Conservation (phyloP, 2,113 vertebrate species). For the Alosa alosa region DNA sequence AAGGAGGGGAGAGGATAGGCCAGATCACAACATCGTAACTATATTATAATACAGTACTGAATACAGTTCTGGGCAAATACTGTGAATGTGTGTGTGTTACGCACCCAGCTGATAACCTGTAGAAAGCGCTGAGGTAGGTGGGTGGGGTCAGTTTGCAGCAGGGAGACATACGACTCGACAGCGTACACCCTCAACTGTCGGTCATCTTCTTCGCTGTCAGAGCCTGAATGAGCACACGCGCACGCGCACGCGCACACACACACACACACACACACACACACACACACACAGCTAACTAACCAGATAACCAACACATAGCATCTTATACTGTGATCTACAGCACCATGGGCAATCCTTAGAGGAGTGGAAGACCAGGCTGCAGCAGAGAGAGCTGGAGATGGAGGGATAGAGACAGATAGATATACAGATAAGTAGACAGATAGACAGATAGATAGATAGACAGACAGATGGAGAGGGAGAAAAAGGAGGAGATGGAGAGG, state of each 20-base stretch:
- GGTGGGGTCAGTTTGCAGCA: constrained; percentile 72
- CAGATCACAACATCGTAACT: too few relatives aligned
- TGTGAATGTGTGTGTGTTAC: constrained; percentile 44
- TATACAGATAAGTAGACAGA: too few relatives aligned
- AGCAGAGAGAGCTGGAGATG: background rate
- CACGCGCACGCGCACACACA: background rate
- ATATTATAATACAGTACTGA: too few relatives aligned
- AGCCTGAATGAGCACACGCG: constrained; percentile 58
- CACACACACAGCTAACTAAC: background rate
- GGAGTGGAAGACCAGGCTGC: too few relatives aligned
- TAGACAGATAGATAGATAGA: too few relatives aligned
- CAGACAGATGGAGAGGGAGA: background rate
- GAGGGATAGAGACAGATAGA: too few relatives aligned
- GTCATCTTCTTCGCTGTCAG: constrained; percentile 82
- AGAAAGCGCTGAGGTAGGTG: constrained; percentile 89
- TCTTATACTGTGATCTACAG: background rate
- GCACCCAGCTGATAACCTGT: constrained; percentile 98
- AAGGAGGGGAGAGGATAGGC: background rate
- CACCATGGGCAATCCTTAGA: too few relatives aligned
- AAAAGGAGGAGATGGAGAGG: background rate
- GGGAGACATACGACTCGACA: constrained; percentile 78
- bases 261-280: background rate
- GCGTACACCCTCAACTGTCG: constrained; percentile 81
- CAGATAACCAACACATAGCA: background rate
- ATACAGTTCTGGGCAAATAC: too few relatives aligned